Conservation (phyloP, 2,113 vertebrate species). For the Potamarius usumacintae region DNA sequence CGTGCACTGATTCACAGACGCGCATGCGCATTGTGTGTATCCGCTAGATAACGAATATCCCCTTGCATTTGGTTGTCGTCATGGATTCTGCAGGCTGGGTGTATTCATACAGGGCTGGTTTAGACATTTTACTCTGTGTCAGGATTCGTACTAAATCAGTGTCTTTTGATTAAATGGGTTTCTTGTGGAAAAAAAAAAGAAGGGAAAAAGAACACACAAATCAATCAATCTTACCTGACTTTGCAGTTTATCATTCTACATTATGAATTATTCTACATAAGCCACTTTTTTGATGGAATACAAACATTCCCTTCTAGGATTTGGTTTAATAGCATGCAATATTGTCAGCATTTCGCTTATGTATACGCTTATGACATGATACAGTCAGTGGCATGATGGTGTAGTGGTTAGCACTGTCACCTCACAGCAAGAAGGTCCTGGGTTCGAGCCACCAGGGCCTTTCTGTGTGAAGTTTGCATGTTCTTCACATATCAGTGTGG, state of each 20-base stretch:
- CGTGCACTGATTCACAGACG: constrained; percentile 13
- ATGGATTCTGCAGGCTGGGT: background rate
- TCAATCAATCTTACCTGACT: background rate
- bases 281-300: no score
- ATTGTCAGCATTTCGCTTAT: background rate
- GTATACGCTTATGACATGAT: no score
- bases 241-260: background rate
- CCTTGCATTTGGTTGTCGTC: background rate
- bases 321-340: no score
- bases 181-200: background rate
- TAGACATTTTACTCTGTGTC: background rate
- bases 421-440: no score
- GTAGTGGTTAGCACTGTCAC: no score
- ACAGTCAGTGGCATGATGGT: no score
- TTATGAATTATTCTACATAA: no score
- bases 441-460: no score
- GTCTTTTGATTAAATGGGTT: background rate
- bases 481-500: no score
- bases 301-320: no score
- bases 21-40: constrained; percentile 42
- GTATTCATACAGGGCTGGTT: background rate
- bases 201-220: background rate
- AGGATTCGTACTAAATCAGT: background rate
- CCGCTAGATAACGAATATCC: background rate
- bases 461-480: no score